Conservation (phyloP, 2,113 vertebrate genomes). For the Brienomyrus brachyistius region DNA sequence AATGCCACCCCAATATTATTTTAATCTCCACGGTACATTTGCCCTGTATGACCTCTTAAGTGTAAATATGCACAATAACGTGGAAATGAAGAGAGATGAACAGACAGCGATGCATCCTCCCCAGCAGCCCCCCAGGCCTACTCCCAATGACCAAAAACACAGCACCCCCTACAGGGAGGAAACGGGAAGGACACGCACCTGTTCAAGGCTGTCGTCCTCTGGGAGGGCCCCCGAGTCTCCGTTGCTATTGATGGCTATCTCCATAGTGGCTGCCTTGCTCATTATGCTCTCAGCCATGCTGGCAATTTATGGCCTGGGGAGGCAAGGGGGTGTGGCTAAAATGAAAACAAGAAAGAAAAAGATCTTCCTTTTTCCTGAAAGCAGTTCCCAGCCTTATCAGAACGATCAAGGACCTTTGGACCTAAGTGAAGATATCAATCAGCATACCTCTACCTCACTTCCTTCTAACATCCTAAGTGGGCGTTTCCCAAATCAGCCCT, state of each 20-base stretch:
- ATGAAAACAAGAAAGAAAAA: neutral
- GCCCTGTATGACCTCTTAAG: neutral
- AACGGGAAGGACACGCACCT: slow-evolving; percentile 60
- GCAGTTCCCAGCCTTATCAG: neutral
- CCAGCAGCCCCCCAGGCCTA: neutral
- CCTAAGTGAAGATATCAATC: neutral
- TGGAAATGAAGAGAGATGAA: neutral
- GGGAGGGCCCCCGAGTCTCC: slow-evolving; percentile 76
- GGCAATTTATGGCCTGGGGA: slow-evolving; percentile 33
- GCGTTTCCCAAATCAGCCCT: neutral
- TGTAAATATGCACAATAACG: neutral
- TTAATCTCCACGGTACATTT: neutral
- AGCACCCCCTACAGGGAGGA: too few species aligned
- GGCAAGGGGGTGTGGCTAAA: neutral
- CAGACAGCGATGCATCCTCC: neutral
- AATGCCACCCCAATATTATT: neutral
- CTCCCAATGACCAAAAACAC: neutral
- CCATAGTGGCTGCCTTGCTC: slow-evolving; percentile 95
- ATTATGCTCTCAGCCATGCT: slow-evolving; percentile 87
- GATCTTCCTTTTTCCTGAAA: neutral
- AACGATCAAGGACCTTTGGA: neutral
- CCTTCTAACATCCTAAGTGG: neutral
- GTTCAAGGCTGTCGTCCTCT: slow-evolving; percentile 86
- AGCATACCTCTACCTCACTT: neutral
- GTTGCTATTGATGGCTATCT: slow-evolving; percentile 93